Conservation (phyloP, 2,113 vertebrate species). For the Tetrax tetrax region DNA sequence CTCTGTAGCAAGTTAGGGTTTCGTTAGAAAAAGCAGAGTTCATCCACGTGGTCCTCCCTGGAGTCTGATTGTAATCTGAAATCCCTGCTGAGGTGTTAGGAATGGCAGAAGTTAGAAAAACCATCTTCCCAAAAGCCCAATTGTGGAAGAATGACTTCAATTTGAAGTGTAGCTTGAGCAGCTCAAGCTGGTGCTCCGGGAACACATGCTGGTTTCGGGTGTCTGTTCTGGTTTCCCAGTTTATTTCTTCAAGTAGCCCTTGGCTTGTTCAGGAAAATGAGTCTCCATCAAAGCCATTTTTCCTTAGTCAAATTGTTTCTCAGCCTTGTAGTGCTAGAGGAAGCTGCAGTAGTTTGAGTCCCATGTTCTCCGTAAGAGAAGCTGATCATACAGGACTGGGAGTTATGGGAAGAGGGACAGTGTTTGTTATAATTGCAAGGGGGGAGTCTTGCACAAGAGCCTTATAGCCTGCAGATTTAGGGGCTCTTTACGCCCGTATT, state of each 20-base stretch:
- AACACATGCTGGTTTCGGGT: background rate
- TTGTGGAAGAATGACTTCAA: background rate
- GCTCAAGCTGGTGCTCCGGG: background rate
- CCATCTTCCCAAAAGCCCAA: conserved; percentile 18
- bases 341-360: background rate
- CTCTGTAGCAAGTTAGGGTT: background rate
- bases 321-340: background rate
- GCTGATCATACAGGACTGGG: background rate
- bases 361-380: background rate
- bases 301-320: background rate
- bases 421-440: background rate
- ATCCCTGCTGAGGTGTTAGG: conserved; percentile 42
- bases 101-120: conserved; percentile 38
- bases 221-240: conserved; percentile 15
- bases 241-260: conserved; percentile 15
- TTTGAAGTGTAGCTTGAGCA: background rate
- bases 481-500: background rate
- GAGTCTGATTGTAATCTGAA: conserved; percentile 57
- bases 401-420: background rate
- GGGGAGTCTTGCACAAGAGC: background rate
- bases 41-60: background rate
- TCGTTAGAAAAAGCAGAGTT: conserved; percentile 31
- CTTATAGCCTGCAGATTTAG: background rate
- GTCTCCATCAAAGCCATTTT: background rate
- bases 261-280: background rate